These are phyloP conservation scores for Himalopsyche japonica DNA, from an alignment of 2,888 invertebrate genomes.

Conservation along the genomic window DNA sequence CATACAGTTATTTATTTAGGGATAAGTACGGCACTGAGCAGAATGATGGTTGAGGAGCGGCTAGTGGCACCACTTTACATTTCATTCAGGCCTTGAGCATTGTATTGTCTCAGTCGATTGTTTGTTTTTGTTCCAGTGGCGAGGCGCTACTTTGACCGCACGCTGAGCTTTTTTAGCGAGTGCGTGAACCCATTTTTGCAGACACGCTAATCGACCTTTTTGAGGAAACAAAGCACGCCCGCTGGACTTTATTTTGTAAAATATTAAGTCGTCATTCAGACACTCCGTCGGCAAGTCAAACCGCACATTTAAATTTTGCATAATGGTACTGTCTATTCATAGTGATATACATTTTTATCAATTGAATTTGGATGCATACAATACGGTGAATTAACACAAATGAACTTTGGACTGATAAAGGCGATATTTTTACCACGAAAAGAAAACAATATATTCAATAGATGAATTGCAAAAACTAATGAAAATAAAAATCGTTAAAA, in stretches of 20 bases:
- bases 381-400: too few relatives aligned
- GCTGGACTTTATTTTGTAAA: background rate
- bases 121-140: background rate
- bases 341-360: too few relatives aligned
- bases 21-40: background rate
- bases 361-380: too few relatives aligned
- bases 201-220: background rate
- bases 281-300: background rate
- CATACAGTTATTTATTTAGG: background rate
- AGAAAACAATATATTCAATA: too few relatives aligned
- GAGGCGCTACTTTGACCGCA: background rate
- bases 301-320: background rate
- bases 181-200: background rate
- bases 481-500: too few relatives aligned
- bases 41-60: background rate
- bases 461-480: too few relatives aligned
- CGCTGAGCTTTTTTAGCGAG: background rate
- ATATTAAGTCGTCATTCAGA: background rate
- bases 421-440: too few relatives aligned
- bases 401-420: too few relatives aligned
- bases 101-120: background rate
- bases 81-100: background rate
- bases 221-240: background rate
- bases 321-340: background rate
- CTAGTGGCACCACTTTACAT: background rate